Conservation (phyloP, 2,888 invertebrate genomes). For the Oeneis ivallda region DNA sequence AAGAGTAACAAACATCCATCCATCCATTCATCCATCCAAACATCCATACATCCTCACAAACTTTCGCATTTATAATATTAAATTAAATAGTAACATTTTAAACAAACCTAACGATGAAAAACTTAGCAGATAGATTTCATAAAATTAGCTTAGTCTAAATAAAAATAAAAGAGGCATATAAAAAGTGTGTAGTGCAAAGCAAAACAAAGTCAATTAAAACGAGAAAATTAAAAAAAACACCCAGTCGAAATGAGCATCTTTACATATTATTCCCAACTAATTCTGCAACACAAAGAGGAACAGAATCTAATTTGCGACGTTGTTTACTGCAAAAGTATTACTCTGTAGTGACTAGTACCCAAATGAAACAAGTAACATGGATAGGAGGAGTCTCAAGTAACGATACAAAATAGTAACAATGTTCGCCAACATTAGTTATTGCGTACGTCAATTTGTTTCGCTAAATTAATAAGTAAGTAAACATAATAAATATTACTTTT, state of each 20-base stretch:
- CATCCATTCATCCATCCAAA: too few species aligned
- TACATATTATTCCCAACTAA: constrained; percentile 35
- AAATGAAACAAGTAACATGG: constrained; percentile 22
- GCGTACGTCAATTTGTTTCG: neutral
- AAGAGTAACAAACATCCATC: too few species aligned
- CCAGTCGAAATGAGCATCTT: constrained; percentile 42
- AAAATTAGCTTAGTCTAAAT: neutral
- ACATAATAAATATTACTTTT: too few species aligned
- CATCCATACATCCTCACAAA: too few species aligned
- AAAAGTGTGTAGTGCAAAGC: neutral
- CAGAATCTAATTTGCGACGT: constrained; percentile 62
- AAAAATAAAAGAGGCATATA: neutral
- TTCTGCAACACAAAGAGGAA: constrained; percentile 48
- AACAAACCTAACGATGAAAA: too few species aligned
- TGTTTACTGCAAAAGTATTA: constrained; percentile 61
- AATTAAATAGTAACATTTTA: too few species aligned
- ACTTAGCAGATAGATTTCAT: too few species aligned
- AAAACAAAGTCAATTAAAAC: neutral
- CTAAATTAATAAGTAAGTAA: too few species aligned
- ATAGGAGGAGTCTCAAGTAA: too few species aligned
- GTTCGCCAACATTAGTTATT: neutral
- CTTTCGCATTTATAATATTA: too few species aligned
- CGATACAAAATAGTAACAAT: too few species aligned
- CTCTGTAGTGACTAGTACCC: constrained; percentile 44
- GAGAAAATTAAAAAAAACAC: constrained; percentile 30